Base-by-base conservation (phyloP, 2,113 vertebrate genomes). In the Psophia crepitans region DNA sequence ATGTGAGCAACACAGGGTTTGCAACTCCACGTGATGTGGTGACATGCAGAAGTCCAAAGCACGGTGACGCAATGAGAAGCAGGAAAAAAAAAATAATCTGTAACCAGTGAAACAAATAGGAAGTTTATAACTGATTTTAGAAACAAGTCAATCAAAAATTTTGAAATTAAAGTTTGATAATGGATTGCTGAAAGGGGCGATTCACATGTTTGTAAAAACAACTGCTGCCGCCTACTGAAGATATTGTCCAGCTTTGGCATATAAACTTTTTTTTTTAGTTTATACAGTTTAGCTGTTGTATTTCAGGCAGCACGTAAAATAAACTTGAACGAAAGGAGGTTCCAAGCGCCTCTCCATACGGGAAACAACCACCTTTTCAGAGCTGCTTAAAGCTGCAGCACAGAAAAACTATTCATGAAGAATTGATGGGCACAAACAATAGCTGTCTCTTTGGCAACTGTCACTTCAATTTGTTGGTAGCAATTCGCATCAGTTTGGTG, bases 391-490 rank as follows among this genome's bases (percentile, higher is more conserved):
- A 53, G 33, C 33, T 64, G 20, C 11, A 86, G 48, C n/a, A n/a
- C 30, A 44, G 33, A 41, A 61, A 68, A 69, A 20, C 28, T 49
- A 14, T 14, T 18, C 30, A 11, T 1, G 5, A 46, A 43, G 60
- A 20, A 70, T 70, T 82, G 90, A 93, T 44, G 71, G 92, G 48
- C 75, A 33, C 46, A 51, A 57, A 49, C 41, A 81, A 84, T 73
- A 51, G 69, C 74, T 84, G 46, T 69, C 65, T 81, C 64, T 78
- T 65, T 82, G 65, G 82, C 71, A 82, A 43, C 77, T 35, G 82
- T 74, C 96, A 74, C 78, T 74, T 77, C 54, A 58, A 41, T 89
- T 93, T 83, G 75, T 71, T 87, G 85, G 74, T 54, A 71, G 49
- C 78, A 75, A 39, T 84, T 89, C 74, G 26, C 39, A 6, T 19